Percentiles rank a stretch among this genome's conserved stretches.
phyloP scores from a whole-genome alignment of 2,888 invertebrate genomes.

The Platycheirus rosarum region DNA sequence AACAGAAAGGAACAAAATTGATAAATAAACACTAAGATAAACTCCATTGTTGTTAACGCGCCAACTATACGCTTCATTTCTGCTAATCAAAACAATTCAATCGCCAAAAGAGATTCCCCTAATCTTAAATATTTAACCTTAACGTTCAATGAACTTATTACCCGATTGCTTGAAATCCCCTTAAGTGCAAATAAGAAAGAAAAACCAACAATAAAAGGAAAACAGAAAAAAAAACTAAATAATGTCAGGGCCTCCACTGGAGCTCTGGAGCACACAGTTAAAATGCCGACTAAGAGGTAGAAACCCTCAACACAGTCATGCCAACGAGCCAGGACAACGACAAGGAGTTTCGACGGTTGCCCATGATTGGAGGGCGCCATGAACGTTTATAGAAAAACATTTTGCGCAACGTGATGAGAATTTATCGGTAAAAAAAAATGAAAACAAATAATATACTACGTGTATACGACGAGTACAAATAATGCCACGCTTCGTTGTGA shows the following conservation, averaged over 20 bases:
- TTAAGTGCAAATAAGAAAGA: constrained; percentile 46
- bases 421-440: constrained; percentile 66
- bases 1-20: too few relatives aligned
- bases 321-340: constrained; percentile 3
- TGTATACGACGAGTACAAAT: constrained; percentile 20
- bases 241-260: constrained; percentile 34
- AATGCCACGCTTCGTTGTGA: constrained; percentile 29
- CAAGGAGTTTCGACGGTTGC: constrained; percentile 13
- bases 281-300: constrained; percentile 51
- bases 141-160: constrained; percentile 36
- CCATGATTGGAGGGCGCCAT: constrained; percentile 54
- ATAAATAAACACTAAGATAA: too few relatives aligned
- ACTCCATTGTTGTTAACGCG: too few relatives aligned
- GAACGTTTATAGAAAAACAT: constrained; percentile 72
- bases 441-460: constrained; percentile 17
- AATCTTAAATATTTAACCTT: constrained; percentile 15
- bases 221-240: constrained; percentile 23
- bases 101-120: background rate
- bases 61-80: background rate
- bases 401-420: constrained; percentile 71
- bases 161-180: constrained; percentile 48
- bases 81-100: constrained; percentile 4
- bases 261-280: constrained; percentile 12
- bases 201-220: constrained; percentile 12
- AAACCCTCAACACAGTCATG: constrained; percentile 46